Percentiles rank a stretch among this genome's conserved stretches.
Conservation (phyloP, 2,113 vertebrate species). For the Myiopsitta monachus region DNA sequence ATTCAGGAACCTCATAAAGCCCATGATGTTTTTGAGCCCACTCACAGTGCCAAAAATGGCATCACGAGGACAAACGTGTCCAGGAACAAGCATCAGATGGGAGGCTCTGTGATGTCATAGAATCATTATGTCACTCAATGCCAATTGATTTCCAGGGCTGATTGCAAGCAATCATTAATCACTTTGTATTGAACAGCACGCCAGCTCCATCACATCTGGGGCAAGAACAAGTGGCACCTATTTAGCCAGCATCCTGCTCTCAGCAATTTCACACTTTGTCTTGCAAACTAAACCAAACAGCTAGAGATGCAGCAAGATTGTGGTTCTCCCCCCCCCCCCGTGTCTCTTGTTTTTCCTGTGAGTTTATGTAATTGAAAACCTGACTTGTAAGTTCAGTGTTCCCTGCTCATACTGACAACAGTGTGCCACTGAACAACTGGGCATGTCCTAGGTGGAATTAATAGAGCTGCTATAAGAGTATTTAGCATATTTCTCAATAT, state of each 20-base stretch:
- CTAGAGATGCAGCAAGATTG: neutral
- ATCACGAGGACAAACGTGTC: neutral
- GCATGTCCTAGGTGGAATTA: neutral
- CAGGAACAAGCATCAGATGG: slow-evolving; percentile 31
- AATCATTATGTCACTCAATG: slow-evolving; percentile 61
- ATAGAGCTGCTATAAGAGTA: neutral
- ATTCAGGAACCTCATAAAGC: slow-evolving; percentile 33
- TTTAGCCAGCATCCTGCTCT: slow-evolving; percentile 60
- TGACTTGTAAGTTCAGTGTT: neutral
- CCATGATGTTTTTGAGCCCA: neutral
- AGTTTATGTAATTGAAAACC: neutral
- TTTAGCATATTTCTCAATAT: neutral
- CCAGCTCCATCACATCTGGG: slow-evolving; percentile 55
- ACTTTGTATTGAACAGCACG: slow-evolving; percentile 45
- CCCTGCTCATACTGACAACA: neutral
- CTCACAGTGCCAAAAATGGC: neutral
- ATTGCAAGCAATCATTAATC: slow-evolving; percentile 68
- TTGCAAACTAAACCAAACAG: slow-evolving; percentile 1
- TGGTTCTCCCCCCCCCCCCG: fast-evolving
- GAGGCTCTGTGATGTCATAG: slow-evolving; percentile 42
- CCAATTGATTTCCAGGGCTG: slow-evolving; percentile 57
- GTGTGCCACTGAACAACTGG: neutral
- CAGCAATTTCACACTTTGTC: neutral
- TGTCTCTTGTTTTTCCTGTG: neutral
- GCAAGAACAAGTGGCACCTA: slow-evolving; percentile 55